A percentile compares a stretch with the other conserved stretches of the same genome.
phyloP scores from a whole-genome alignment of 1,140 invertebrate genomes.

The Aphidius ervi region DNA sequence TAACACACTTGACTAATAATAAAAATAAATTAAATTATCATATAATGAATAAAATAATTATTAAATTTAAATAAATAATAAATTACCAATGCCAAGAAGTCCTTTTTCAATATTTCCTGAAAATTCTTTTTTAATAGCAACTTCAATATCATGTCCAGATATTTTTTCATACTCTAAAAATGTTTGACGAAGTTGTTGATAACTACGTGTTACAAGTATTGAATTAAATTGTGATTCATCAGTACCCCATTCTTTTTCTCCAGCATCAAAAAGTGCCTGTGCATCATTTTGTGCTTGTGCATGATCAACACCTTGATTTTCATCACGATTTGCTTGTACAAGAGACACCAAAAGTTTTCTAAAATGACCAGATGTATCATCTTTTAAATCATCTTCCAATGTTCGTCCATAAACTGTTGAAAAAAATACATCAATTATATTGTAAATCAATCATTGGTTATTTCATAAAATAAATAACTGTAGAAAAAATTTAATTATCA shows the following conservation, averaged over 20 bases:
- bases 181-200: constrained; percentile 61
- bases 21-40: constrained; percentile 14
- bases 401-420: constrained; percentile 75
- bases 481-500: too few species aligned
- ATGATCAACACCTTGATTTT: constrained; percentile 64
- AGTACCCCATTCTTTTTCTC: constrained; percentile 61
- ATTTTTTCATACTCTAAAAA: constrained; percentile 62
- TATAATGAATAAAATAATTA: background rate
- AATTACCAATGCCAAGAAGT: constrained; percentile 61
- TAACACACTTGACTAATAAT: constrained; percentile 76
- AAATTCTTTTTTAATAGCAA: constrained; percentile 68
- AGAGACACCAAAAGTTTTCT: constrained; percentile 83
- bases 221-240: constrained; percentile 68
- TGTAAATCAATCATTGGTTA: too few species aligned
- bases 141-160: constrained; percentile 64
- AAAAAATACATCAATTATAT: background rate
- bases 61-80: constrained; percentile 30
- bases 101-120: constrained; percentile 65
- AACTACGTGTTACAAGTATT: constrained; percentile 59
- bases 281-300: constrained; percentile 55
- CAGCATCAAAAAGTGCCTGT: constrained; percentile 57
- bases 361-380: constrained; percentile 93
- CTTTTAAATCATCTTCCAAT: constrained; percentile 83
- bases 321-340: constrained; percentile 76
- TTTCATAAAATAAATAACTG: too few species aligned